Percentiles rank a stretch among this genome's conserved stretches.
Conservation (phyloP, 2,888 invertebrate species). For the Conops quadrifasciatus region DNA sequence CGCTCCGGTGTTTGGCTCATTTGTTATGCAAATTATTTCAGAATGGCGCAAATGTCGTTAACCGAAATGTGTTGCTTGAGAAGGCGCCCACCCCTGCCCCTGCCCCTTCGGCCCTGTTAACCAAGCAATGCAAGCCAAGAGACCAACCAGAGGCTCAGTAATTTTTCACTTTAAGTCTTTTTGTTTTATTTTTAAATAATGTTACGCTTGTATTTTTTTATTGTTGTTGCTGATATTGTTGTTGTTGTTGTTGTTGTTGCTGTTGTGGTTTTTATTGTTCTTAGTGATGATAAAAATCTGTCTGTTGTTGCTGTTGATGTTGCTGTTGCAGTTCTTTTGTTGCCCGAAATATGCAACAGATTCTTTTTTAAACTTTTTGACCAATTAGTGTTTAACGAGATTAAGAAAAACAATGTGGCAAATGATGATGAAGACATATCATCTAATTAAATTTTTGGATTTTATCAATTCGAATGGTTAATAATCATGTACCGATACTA, state of each 20-base stretch:
- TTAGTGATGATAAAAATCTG: no score
- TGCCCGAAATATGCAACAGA: no score
- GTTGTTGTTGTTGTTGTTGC: background rate
- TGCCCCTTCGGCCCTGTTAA: background rate
- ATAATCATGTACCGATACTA: no score
- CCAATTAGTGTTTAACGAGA: no score
- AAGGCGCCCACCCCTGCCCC: no score
- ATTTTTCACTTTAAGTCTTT: slow-evolving; percentile 8
- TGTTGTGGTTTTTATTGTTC: background rate
- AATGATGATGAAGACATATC: no score
- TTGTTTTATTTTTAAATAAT: background rate
- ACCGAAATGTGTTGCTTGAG: background rate
- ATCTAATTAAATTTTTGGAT: no score
- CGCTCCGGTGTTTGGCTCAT: slow-evolving; percentile 24
- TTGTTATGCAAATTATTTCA: slow-evolving; percentile 28
- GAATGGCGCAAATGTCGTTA: slow-evolving; percentile 17
- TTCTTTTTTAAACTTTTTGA: no score
- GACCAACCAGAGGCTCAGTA: background rate
- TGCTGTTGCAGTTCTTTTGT: background rate
- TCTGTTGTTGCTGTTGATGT: background rate
- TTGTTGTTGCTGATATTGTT: background rate
- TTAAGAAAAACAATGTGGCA: no score
- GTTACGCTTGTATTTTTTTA: background rate
- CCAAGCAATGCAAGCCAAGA: no score
- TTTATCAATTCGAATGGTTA: no score